A percentile compares a stretch with the other conserved stretches of the same genome.
These are phyloP conservation scores for Eurois occulta DNA, from an alignment of 2,888 invertebrate genomes.

Conservation along the genomic window DNA sequence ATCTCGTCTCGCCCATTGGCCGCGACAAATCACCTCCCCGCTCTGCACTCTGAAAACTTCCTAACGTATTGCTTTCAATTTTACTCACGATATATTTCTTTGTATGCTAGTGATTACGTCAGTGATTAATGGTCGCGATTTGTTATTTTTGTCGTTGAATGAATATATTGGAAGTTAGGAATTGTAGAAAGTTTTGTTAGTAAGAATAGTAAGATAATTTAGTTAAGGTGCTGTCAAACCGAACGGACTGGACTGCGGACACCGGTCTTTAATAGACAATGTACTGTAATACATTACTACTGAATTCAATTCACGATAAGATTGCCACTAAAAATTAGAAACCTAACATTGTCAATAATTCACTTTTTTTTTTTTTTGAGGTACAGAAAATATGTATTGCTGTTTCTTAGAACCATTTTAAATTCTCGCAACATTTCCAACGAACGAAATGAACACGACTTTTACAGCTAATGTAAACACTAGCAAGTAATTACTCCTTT, in stretches of 20 bases:
- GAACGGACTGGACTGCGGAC: background rate
- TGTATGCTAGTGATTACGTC: slow-evolving; percentile 46
- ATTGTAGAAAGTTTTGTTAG: background rate
- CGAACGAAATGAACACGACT: slow-evolving; percentile 38
- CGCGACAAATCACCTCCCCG: slow-evolving; percentile 66
- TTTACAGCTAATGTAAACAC: slow-evolving; percentile 49
- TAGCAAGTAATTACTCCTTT: slow-evolving; percentile 49
- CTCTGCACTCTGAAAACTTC: slow-evolving; percentile 62
- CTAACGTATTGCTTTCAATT: slow-evolving; percentile 68
- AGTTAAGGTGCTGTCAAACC: background rate
- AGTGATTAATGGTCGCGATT: slow-evolving; percentile 29
- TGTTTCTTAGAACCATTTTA: slow-evolving; percentile 25
- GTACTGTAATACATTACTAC: background rate
- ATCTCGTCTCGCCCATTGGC: slow-evolving; percentile 67
- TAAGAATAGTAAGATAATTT: background rate
- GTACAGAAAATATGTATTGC: slow-evolving; percentile 4
- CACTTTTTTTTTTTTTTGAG: background rate
- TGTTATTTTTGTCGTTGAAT: slow-evolving; percentile 27
- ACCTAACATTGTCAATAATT: background rate
- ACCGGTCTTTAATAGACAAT: background rate
- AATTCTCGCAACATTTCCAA: slow-evolving; percentile 32
- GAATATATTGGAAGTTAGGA: background rate
- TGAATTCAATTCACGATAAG: background rate
- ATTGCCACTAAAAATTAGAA: background rate
- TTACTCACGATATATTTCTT: slow-evolving; percentile 55